Percentiles rank a stretch among this genome's conserved stretches.
Evolutionary conservation across 1,140 invertebrate species (phyloP).

Genomic region (Drosophila subobscura): DNA sequence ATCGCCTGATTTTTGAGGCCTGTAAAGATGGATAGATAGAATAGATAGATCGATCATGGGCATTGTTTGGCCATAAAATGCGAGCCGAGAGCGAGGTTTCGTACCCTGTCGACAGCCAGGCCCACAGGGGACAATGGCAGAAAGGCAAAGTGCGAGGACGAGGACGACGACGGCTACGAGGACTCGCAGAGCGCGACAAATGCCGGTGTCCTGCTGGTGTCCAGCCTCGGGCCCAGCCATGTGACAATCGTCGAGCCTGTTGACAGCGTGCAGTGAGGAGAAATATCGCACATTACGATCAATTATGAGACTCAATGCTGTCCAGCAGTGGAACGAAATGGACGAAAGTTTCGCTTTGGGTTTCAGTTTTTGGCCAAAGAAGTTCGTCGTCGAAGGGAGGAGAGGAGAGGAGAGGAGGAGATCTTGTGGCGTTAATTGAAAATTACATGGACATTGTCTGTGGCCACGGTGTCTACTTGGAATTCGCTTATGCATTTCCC

Average conservation of each 20-base stretch:
- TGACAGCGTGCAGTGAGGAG: conserved; percentile 49
- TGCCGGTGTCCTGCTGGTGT: conserved; percentile 34
- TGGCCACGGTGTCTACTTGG: conserved; percentile 67
- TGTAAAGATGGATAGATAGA: not conserved
- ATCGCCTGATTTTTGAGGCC: conserved; percentile 21
- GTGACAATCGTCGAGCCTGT: conserved; percentile 51
- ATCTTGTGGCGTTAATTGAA: conserved; percentile 79
- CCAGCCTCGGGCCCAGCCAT: conserved; percentile 6
- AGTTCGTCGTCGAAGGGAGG: conserved; percentile 5
- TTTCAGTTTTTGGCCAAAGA: not conserved
- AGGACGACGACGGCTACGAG: conserved; percentile 2
- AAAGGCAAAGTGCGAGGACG: conserved; percentile 43
- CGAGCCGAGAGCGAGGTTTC: conserved; percentile 2
- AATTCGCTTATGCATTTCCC: conserved; percentile 49
- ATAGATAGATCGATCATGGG: conserved; percentile 49
- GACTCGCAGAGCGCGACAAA: conserved; percentile 46
- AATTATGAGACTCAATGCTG: conserved; percentile 77
- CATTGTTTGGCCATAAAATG: conserved; percentile 47
- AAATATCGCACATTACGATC: conserved; percentile 79
- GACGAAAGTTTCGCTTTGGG: conserved; percentile 32
- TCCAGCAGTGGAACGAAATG: conserved; percentile 70
- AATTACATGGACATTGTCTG: conserved; percentile 77
- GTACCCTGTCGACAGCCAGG: conserved; percentile 37
- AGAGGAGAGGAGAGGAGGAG: conserved; percentile 25
- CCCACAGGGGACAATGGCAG: conserved; percentile 24